Percentiles rank a stretch among this genome's conserved stretches.
Evolutionary conservation across 2,888 invertebrate genomes (phyloP).

Genomic region (Sarcophaga subvicina): DNA sequence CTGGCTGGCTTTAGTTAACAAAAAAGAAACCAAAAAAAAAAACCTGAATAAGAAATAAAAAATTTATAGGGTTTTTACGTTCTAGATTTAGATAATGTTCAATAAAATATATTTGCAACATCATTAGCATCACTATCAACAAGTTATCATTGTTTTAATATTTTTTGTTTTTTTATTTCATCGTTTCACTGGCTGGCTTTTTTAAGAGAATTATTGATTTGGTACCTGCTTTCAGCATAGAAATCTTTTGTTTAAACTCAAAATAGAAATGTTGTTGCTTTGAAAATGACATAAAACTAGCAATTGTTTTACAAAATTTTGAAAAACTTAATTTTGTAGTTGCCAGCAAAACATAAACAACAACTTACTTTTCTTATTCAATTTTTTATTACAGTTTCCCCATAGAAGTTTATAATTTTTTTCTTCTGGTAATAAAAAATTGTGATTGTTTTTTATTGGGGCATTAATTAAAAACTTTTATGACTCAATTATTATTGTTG

Average conservation of each 20-base stretch:
- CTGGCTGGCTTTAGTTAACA: conserved; percentile 12
- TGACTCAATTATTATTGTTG: background rate
- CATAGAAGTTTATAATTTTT: background rate
- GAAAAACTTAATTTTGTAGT: conserved; percentile 13
- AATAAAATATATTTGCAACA: conserved; percentile 72
- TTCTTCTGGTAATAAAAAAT: background rate
- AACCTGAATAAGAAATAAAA: background rate
- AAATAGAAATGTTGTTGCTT: conserved; percentile 53
- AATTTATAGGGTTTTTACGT: conserved; percentile 21
- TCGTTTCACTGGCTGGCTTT: background rate
- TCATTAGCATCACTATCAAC: conserved; percentile 67
- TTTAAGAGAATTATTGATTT: conserved; percentile 58
- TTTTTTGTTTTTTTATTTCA: background rate
- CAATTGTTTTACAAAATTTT: conserved; percentile 43
- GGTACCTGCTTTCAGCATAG: conserved; percentile 23
- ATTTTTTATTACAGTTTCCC: background rate
- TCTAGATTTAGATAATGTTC: conserved; percentile 70
- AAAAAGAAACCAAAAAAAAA: no score
- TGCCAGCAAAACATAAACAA: no score
- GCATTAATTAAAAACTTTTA: no score
- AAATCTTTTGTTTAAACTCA: conserved; percentile 45
- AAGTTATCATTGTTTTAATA: conserved; percentile 57
- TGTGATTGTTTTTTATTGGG: background rate
- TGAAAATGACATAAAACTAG: conserved; percentile 40
- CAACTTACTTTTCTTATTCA: background rate